A percentile compares a stretch with the other conserved stretches of the same genome.
Conservation (phyloP, 1,140 invertebrate species). For the Zelostemma sp. region DNA sequence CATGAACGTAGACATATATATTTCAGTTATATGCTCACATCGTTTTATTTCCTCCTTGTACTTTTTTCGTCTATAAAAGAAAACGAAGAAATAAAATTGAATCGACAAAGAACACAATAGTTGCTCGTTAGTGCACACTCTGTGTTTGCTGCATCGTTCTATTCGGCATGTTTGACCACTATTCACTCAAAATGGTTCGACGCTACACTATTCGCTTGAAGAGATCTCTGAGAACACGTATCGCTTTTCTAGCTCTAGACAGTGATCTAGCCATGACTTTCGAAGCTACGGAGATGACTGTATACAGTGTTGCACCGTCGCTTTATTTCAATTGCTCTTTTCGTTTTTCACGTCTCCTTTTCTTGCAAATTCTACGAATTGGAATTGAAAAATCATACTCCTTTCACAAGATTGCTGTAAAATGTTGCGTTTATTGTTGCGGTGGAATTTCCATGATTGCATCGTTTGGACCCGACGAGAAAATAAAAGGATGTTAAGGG, state of each 20-base stretch:
- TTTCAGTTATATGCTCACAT: slow-evolving; percentile 2
- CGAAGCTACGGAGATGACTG: slow-evolving; percentile 23
- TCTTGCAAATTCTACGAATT: background rate
- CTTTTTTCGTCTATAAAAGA: slow-evolving; percentile 7
- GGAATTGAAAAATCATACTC: background rate
- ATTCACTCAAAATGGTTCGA: slow-evolving; percentile 3
- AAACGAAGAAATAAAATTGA: slow-evolving; percentile 9
- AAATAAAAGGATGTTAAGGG: too few relatives aligned
- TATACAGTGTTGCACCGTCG: slow-evolving; percentile 17
- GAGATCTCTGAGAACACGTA: slow-evolving; percentile 23
- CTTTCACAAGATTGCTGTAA: too few relatives aligned
- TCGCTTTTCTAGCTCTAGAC: slow-evolving; percentile 24
- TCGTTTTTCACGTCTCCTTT: too few relatives aligned
- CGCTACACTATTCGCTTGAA: slow-evolving; percentile 13
- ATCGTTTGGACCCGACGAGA: too few relatives aligned
- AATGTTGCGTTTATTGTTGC: too few relatives aligned
- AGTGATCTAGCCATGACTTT: slow-evolving; percentile 30
- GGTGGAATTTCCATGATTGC: too few relatives aligned
- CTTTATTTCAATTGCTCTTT: background rate
- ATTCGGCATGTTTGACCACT: slow-evolving; percentile 4
- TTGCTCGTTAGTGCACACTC: slow-evolving; percentile 1
- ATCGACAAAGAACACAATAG: slow-evolving; percentile 1
- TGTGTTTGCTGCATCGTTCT: background rate
- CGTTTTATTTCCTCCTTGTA: background rate
- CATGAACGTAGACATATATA: background rate